Evolutionary conservation across 2,797 vertebrate species (phyloP).

Genomic region (Selene dorsalis): DNA sequence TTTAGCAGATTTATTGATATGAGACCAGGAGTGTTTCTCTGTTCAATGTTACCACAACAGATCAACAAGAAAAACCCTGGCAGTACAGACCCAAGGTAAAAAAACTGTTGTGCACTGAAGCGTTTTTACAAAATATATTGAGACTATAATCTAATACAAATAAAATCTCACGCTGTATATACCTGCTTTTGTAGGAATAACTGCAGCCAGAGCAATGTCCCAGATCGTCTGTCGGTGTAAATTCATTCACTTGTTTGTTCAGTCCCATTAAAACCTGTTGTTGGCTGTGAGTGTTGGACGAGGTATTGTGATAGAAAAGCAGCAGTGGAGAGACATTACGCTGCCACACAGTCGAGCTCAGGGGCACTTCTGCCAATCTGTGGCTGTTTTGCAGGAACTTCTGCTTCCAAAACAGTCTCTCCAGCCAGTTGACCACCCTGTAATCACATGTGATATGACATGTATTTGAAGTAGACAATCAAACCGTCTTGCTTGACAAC

Average conservation of each 20-base stretch:
- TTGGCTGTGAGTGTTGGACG: constrained; percentile 16
- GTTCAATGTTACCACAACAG: too few relatives aligned
- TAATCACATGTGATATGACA: constrained; percentile 28
- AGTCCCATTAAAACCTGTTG: neutral
- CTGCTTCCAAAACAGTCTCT: constrained; percentile 19
- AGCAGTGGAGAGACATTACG: constrained; percentile 10
- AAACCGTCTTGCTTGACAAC: constrained; percentile 40
- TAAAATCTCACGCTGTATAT: neutral
- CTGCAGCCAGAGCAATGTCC: neutral
- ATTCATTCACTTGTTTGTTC: too few relatives aligned
- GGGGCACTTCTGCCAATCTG: constrained; percentile 22
- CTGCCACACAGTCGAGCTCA: constrained; percentile 9
- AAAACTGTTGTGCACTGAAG: neutral
- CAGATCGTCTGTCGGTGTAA: neutral
- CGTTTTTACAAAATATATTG: neutral
- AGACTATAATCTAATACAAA: neutral
- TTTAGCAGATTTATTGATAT: too few relatives aligned
- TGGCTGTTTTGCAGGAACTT: neutral
- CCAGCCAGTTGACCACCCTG: constrained; percentile 11
- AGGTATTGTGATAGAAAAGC: constrained; percentile 24
- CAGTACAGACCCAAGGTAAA: neutral
- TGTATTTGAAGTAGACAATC: constrained; percentile 38
- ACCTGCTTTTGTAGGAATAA: neutral
- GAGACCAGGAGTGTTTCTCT: neutral
- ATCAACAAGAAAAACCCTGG: neutral